phyloP scores from a whole-genome alignment of 2,797 vertebrate genomes.

The Pangasius mekongensis region DNA sequence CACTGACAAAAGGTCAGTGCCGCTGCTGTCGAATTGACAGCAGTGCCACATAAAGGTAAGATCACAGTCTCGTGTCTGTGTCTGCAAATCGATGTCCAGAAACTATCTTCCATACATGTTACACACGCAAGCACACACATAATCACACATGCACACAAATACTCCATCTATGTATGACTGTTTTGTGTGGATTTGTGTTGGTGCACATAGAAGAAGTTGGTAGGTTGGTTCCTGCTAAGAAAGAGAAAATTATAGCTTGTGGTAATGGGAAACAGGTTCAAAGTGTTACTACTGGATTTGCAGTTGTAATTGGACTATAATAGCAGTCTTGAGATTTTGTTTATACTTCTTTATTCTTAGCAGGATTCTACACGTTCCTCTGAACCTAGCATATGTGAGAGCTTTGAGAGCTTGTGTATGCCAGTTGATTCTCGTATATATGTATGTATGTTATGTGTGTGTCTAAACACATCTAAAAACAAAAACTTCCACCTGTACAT shows the following conservation, averaged over 20 bases:
- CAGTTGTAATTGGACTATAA: not conserved
- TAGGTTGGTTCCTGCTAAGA: constrained; percentile 68
- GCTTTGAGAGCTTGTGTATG: constrained; percentile 25
- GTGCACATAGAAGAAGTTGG: constrained; percentile 62
- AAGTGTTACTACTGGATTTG: not conserved
- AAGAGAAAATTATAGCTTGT: constrained; percentile 43
- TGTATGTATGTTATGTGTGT: constrained; percentile 42
- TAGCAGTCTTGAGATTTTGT: not conserved
- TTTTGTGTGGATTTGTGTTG: constrained; percentile 62
- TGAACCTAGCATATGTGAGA: constrained; percentile 65
- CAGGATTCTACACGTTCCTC: constrained; percentile 59
- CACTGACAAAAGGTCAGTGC: constrained; percentile 61
- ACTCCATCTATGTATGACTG: constrained; percentile 52
- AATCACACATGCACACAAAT: constrained; percentile 17
- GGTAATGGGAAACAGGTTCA: not conserved
- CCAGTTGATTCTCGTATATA: not conserved
- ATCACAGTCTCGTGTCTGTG: constrained; percentile 65
- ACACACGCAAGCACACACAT: constrained; percentile 20
- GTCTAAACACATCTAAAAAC: constrained; percentile 18
- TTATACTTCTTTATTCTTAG: constrained; percentile 71
- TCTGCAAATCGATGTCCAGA: constrained; percentile 67
- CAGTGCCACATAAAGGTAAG: constrained; percentile 72
- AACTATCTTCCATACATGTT: constrained; percentile 62
- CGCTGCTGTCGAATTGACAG: constrained; percentile 64
- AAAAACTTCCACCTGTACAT: constrained; percentile 46